A percentile compares a stretch with the other conserved stretches of the same genome.
Conservation (phyloP, 1,140 invertebrate genomes). For the Drosophila athabasca region DNA sequence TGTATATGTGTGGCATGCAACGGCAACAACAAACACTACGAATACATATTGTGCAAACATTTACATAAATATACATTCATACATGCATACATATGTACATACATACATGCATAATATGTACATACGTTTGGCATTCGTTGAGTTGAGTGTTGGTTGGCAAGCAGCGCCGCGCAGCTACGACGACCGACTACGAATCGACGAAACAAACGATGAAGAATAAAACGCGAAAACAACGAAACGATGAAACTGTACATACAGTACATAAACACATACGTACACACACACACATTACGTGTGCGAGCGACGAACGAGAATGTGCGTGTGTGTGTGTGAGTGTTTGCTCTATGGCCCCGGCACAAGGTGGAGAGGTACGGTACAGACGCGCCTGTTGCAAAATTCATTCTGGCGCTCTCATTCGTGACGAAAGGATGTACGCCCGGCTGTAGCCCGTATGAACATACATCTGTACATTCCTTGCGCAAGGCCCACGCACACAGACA, state of each 20-base stretch:
- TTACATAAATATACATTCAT: conserved; percentile 3
- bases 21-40: background rate
- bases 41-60: conserved; percentile 6
- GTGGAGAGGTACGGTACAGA: conserved; percentile 47
- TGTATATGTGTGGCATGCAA: conserved; percentile 12
- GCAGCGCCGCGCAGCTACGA: conserved; percentile 2
- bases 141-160: conserved; percentile 14
- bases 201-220: conserved; percentile 56
- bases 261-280: conserved; percentile 22
- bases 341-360: conserved; percentile 26
- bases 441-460: conserved; percentile 60
- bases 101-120: conserved; percentile 15
- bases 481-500: background rate
- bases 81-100: background rate
- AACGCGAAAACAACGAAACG: conserved; percentile 38
- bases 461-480: conserved; percentile 43
- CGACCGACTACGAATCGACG: conserved; percentile 52
- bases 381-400: conserved; percentile 79
- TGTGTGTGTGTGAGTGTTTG: conserved; percentile 36
- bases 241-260: conserved; percentile 50
- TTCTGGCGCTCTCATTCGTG: conserved; percentile 67
- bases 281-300: conserved; percentile 12
- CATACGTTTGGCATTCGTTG: conserved; percentile 21
- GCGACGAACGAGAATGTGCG: background rate
- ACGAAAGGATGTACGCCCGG: conserved; percentile 76